Evolutionary conservation across 1,140 invertebrate species (phyloP).

Genomic region (Heliconius hermathena): DNA sequence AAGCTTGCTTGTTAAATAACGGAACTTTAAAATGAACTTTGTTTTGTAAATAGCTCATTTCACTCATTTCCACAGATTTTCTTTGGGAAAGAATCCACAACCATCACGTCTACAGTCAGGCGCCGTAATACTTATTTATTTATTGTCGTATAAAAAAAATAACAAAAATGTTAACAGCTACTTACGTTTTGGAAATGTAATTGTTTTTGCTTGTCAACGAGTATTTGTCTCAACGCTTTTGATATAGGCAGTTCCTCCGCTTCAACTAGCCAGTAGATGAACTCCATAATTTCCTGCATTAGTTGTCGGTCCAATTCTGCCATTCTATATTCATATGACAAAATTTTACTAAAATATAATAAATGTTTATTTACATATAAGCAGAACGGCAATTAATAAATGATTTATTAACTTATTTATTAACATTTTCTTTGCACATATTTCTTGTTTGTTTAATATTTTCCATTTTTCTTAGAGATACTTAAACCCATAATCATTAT

Average conservation of each 20-base stretch:
- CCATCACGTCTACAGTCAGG: too few species aligned
- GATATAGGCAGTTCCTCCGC: conserved; percentile 93
- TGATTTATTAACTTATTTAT: too few species aligned
- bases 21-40: too few species aligned
- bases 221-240: conserved; percentile 93
- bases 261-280: conserved; percentile 94
- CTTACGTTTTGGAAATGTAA: conserved; percentile 82
- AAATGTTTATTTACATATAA: neutral
- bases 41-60: too few species aligned
- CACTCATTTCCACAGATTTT: neutral
- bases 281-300: conserved; percentile 91
- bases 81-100: neutral
- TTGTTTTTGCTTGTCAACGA: conserved; percentile 93
- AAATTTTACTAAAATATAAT: conserved; percentile 18
- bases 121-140: too few species aligned
- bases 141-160: too few species aligned
- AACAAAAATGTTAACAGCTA: neutral
- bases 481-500: too few species aligned
- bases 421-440: too few species aligned
- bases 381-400: too few species aligned
- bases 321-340: conserved; percentile 82
- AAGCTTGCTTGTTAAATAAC: too few species aligned
- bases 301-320: conserved; percentile 90
- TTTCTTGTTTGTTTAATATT: too few species aligned
- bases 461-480: too few species aligned